Base-by-base conservation (phyloP, 2,797 vertebrate species). In the Chrysocyon brachyurus region DNA sequence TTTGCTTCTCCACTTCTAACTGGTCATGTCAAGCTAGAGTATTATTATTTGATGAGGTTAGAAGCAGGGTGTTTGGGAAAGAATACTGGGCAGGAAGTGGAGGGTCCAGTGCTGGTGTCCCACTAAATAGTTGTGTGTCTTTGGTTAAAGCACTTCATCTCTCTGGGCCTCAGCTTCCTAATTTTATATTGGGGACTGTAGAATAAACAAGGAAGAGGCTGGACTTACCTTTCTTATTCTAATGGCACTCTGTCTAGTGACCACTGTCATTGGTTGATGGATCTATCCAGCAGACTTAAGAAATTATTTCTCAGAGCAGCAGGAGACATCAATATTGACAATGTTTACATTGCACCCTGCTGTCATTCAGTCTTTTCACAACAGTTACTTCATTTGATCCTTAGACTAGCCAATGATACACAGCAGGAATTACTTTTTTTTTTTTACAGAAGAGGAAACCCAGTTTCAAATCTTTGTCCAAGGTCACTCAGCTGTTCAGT, bases 391-490 rank as follows among this genome's bases (percentile, higher is more conserved):
- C 15, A 83, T 63, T 83, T 77, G 26, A 82, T 64, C 64, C 66
- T 70, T 90, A 75, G 68, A 90, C 92, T 3, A 94, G 12, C 24
- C 46, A 57, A 70, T 15, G 33, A 79, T 72, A 72, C 22, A 75
- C 33, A 49, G 7, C 63, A 90, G 7, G 2, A 5, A 73, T 79
- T 90, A 73, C 52, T 46, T 81, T 26, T 81, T 92, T 24, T 19
- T 56, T 97, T 87, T 77, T 52, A 92, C 4, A 79, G n/a, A 89
- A 77, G 54, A 88, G n/a, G 15, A 95, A 96, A 94, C 4, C 36
- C 92, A 75, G 28, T 46, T 96, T 87, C 31, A 94, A n/a, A 64
- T 24, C 92, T 79, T 90, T 95, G 6, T 46, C 57, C 36, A 90
- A 73, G 24, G 36, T 88, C 82, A 91, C 4, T 40, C 52, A 79